phyloP scores from a whole-genome alignment of 2,888 invertebrate species.

The Priocnemis perturbator region DNA sequence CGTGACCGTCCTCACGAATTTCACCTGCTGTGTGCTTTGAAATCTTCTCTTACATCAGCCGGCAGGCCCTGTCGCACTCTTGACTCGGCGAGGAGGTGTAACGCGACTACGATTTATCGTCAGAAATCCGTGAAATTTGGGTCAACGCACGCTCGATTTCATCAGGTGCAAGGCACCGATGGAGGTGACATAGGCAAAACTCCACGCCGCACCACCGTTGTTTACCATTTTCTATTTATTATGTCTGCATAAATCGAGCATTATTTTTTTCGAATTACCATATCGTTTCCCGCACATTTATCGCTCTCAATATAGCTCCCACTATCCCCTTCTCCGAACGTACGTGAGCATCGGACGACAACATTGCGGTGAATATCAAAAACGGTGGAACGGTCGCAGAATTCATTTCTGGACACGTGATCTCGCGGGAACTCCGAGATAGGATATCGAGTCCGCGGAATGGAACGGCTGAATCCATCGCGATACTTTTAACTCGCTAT shows the following conservation, averaged over 20 bases:
- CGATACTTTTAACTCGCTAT: conserved; percentile 4
- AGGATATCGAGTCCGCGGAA: conserved; percentile 15
- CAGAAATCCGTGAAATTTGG: too few relatives aligned
- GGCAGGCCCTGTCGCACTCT: conserved; percentile 11
- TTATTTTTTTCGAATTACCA: too few relatives aligned
- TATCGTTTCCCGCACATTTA: conserved; percentile 10
- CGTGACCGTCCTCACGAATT: conserved; percentile 45
- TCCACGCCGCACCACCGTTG: too few relatives aligned
- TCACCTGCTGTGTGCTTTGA: conserved; percentile 22
- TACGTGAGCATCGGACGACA: conserved; percentile 10
- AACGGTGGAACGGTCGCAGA: conserved; percentile 8
- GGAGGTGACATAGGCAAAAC: too few relatives aligned
- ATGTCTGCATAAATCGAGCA: too few relatives aligned
- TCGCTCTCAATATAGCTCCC: conserved; percentile 16
- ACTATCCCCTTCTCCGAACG: conserved; percentile 22
- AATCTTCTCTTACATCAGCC: conserved; percentile 22
- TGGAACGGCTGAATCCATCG: neutral
- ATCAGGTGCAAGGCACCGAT: too few relatives aligned
- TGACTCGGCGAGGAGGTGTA: conserved; percentile 15
- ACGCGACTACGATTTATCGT: neutral
- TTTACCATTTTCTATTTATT: too few relatives aligned
- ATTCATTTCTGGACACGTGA: conserved; percentile 14
- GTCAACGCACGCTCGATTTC: too few relatives aligned
- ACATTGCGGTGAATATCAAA: conserved; percentile 6
- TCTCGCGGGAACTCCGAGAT: conserved; percentile 17